Conservation (phyloP, 1,140 invertebrate species). For the Rhopalosiphum maidis region DNA sequence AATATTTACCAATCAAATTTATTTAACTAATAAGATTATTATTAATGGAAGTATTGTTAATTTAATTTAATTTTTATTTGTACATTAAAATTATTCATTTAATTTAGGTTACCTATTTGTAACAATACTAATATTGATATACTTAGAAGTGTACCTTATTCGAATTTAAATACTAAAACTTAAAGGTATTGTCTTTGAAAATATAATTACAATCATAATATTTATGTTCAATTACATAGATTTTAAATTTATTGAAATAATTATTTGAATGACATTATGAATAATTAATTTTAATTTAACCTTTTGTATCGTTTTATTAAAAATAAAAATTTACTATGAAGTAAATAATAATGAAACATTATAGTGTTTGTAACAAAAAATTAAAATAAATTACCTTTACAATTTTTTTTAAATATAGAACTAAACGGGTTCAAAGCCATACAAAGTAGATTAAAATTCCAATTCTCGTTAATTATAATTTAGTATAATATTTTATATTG, state of each 20-base stretch:
- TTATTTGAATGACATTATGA: not conserved
- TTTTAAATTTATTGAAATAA: not conserved
- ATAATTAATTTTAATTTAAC: not conserved
- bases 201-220: not conserved
- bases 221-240: not conserved
- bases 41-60: not conserved
- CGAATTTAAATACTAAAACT: not conserved
- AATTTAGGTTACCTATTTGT: not conserved
- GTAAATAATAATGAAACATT: not conserved
- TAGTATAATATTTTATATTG: not conserved
- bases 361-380: not conserved
- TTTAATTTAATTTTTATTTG: slow-evolving; percentile 16
- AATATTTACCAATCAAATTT: slow-evolving; percentile 4
- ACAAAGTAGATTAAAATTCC: not conserved
- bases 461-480: not conserved
- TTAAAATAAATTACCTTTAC: not conserved
- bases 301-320: not conserved
- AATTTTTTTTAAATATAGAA: not conserved
- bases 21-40: not conserved
- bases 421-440: not conserved
- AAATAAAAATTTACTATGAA: not conserved
- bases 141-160: not conserved
- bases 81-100: not conserved
- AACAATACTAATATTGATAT: not conserved
- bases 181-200: not conserved